Conservation (phyloP, 2,113 vertebrate genomes). For the human region DNA sequence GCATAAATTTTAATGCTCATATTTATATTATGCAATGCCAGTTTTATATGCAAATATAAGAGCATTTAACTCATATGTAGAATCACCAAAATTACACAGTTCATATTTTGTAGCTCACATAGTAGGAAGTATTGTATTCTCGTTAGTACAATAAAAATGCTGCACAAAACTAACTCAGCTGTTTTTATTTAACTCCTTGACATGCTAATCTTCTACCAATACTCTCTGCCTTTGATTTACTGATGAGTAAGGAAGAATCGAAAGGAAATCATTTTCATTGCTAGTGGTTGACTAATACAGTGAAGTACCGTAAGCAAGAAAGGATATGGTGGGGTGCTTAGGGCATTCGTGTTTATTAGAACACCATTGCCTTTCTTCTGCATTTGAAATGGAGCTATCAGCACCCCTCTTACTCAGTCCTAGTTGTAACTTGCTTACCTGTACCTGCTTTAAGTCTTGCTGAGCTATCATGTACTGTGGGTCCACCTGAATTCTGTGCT, state of each 20-base stretch:
- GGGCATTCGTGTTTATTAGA: neutral
- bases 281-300: neutral
- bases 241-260: neutral
- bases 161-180: neutral
- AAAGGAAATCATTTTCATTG: neutral
- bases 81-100: neutral
- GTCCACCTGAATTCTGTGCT: neutral
- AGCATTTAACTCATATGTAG: neutral
- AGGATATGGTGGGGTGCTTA: neutral
- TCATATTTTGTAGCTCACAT: neutral
- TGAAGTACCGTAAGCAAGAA: neutral
- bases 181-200: neutral
- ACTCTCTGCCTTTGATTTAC: neutral
- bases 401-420: neutral
- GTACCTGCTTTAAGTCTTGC: neutral
- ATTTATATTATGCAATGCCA: neutral
- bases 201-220: neutral
- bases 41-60: neutral
- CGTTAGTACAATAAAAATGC: neutral
- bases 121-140: neutral
- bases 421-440: neutral
- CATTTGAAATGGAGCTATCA: neutral
- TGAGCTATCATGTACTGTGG: accelerated
- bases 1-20: neutral
- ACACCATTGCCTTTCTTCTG: neutral